phyloP scores from a whole-genome alignment of 2,888 invertebrate genomes.

The Acleris cristana region DNA sequence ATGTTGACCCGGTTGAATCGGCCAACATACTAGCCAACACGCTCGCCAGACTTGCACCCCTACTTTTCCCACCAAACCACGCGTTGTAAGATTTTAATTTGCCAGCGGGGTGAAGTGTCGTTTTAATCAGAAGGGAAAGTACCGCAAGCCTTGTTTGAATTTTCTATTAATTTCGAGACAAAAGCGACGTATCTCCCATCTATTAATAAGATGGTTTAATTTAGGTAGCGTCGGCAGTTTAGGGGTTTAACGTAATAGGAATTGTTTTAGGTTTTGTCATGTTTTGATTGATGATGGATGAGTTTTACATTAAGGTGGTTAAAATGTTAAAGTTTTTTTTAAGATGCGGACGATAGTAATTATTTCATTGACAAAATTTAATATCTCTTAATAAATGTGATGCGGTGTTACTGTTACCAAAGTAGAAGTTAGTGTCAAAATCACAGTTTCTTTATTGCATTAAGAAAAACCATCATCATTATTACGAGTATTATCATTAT shows the following conservation, averaged over 20 bases:
- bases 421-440: too few relatives aligned
- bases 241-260: constrained; percentile 24
- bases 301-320: neutral
- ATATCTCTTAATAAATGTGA: too few relatives aligned
- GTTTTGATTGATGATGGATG: neutral
- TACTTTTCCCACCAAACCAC: constrained; percentile 53
- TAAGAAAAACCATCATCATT: too few relatives aligned
- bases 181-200: constrained; percentile 78
- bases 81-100: constrained; percentile 75
- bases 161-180: constrained; percentile 78
- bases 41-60: constrained; percentile 42
- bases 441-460: too few relatives aligned
- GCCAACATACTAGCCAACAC: neutral
- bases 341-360: too few relatives aligned
- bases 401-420: too few relatives aligned
- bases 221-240: constrained; percentile 49
- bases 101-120: constrained; percentile 60
- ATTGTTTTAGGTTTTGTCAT: constrained; percentile 7
- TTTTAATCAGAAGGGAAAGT: constrained; percentile 72
- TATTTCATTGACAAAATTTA: too few relatives aligned
- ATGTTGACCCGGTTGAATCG: neutral
- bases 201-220: constrained; percentile 81
- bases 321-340: neutral
- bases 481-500: too few relatives aligned
- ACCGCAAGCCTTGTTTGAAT: constrained; percentile 72